Percentiles rank a stretch among this genome's conserved stretches.
Conservation (phyloP, 2,797 vertebrate genomes). For the Moxostoma hubbsi region DNA sequence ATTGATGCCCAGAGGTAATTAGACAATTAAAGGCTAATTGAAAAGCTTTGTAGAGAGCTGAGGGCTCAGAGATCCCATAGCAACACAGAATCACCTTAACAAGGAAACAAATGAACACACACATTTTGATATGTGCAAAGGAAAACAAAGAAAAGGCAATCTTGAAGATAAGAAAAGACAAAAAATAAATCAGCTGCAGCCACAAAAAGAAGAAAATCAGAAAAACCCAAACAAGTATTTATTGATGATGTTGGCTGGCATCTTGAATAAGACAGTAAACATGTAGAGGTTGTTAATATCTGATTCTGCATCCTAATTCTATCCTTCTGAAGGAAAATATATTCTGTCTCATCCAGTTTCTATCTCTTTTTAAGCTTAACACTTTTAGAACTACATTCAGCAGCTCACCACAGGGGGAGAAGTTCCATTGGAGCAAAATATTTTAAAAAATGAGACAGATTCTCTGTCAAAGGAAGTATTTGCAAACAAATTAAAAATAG, state of each 20-base stretch:
- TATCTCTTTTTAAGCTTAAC: background rate
- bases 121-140: background rate
- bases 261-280: constrained; percentile 5
- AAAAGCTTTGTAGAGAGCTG: constrained; percentile 71
- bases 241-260: constrained; percentile 3
- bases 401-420: background rate
- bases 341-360: constrained; percentile 7
- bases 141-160: background rate
- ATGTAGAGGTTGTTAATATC: constrained; percentile 7
- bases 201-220: constrained; percentile 9
- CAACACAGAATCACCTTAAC: constrained; percentile 19
- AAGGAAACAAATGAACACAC: background rate
- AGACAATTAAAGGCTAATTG: constrained; percentile 81
- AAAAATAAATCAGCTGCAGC: background rate
- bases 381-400: constrained; percentile 3
- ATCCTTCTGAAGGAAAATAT: constrained; percentile 3
- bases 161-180: background rate
- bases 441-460: constrained; percentile 8
- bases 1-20: constrained; percentile 76
- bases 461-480: constrained; percentile 11
- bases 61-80: constrained; percentile 63
- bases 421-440: constrained; percentile 24
- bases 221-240: constrained; percentile 1
- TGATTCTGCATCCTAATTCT: constrained; percentile 11
- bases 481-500: background rate